Evolutionary conservation across 2,888 invertebrate species (phyloP).

Genomic region (Dioctria rufipes): DNA sequence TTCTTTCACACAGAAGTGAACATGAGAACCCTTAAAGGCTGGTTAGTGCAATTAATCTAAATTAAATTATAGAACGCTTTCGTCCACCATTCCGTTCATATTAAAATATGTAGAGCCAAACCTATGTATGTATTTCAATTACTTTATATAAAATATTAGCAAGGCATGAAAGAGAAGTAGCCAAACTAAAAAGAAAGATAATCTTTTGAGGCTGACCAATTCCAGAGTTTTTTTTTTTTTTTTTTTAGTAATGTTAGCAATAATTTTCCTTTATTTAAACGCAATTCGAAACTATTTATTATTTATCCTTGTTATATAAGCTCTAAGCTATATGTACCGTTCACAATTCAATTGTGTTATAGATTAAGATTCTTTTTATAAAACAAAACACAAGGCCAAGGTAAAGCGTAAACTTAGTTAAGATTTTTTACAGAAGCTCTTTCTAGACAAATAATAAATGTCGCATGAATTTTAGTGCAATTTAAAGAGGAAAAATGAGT

Average conservation of each 20-base stretch:
- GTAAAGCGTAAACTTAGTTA: constrained; percentile 8
- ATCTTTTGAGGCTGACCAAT: neutral
- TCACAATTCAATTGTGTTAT: constrained; percentile 39
- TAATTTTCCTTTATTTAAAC: neutral
- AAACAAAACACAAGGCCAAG: constrained; percentile 15
- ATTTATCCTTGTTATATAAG: neutral
- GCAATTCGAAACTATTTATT: constrained; percentile 22
- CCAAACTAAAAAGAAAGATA: neutral
- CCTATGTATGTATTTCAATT: no score
- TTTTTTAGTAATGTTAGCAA: neutral
- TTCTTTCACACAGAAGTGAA: neutral
- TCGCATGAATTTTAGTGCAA: constrained; percentile 23
- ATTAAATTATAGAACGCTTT: no score
- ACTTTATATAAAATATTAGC: no score
- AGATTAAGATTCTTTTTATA: constrained; percentile 9
- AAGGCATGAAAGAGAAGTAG: neutral
- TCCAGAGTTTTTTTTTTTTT: neutral
- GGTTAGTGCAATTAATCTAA: constrained; percentile 61
- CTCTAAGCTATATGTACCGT: neutral
- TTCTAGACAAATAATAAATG: neutral
- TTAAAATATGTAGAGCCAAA: no score
- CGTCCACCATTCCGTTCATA: no score
- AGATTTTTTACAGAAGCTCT: neutral
- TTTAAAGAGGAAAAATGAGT: neutral
- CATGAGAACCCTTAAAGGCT: constrained; percentile 56